Evolutionary conservation across 1,140 invertebrate genomes (phyloP).

Genomic region (Brachionus paranguensis): DNA sequence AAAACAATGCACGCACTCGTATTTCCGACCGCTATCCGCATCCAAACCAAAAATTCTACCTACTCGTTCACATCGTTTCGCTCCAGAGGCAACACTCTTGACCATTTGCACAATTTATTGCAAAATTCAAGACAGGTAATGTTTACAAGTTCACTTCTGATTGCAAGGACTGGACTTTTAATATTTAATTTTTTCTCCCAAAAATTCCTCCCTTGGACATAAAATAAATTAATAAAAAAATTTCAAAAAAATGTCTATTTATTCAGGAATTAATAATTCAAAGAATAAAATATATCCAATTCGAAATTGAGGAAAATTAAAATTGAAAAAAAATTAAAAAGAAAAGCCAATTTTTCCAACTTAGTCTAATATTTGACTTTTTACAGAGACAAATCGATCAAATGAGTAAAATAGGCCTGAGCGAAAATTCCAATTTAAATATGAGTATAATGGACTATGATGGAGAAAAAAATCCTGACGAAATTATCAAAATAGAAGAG

Average conservation of each 20-base stretch:
- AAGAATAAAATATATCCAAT: no score
- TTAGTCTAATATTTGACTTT: neutral
- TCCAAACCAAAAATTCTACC: slow-evolving; percentile 29
- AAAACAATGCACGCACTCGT: slow-evolving; percentile 38
- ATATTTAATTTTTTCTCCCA: neutral
- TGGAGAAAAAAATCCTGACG: neutral
- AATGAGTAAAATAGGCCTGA: neutral
- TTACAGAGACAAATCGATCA: neutral
- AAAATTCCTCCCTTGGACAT: no score
- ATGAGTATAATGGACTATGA: neutral
- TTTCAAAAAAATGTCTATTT: no score
- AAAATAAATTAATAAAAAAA: no score
- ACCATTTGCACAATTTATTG: slow-evolving; percentile 5
- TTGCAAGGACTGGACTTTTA: neutral
- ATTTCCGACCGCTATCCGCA: slow-evolving; percentile 37
- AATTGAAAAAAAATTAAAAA: neutral
- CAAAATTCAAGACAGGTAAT: slow-evolving; percentile 5
- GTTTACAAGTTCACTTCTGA: neutral
- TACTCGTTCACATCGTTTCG: slow-evolving; percentile 35
- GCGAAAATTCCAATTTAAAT: neutral
- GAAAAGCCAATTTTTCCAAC: neutral
- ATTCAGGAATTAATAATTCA: no score
- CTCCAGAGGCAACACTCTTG: slow-evolving; percentile 23
- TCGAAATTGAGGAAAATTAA: no score
- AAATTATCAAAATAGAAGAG: neutral